Evolutionary conservation across 2,888 invertebrate species (phyloP).

Genomic region (Pandemis heparana): DNA sequence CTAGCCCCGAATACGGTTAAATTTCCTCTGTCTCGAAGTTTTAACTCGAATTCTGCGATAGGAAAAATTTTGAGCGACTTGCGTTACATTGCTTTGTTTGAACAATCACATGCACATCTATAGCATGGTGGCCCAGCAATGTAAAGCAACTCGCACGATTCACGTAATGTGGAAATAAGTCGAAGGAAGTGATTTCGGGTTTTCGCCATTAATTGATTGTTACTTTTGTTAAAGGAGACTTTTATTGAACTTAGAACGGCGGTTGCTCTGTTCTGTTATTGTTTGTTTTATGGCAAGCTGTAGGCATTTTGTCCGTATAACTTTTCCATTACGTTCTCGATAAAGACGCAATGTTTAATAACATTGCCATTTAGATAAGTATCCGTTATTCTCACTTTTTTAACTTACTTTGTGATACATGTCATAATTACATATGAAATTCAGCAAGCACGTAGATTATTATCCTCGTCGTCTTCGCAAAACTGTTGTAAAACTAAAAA

Average conservation of each 20-base stretch:
- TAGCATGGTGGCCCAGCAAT: not conserved
- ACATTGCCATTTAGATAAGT: too few species aligned
- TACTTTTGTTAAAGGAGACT: slow-evolving; percentile 59
- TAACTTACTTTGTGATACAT: too few species aligned
- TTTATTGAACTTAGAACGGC: slow-evolving; percentile 52
- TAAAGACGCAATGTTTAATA: not conserved
- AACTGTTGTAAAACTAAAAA: too few species aligned
- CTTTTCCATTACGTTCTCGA: not conserved
- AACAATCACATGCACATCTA: not conserved
- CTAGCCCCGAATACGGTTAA: not conserved
- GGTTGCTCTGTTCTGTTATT: slow-evolving; percentile 11
- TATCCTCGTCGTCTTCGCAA: too few species aligned
- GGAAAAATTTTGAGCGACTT: not conserved
- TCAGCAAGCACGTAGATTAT: too few species aligned
- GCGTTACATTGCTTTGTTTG: not conserved
- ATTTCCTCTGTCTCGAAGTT: not conserved
- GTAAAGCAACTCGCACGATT: slow-evolving; percentile 1
- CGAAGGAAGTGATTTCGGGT: slow-evolving; percentile 57
- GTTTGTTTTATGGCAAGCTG: slow-evolving; percentile 18
- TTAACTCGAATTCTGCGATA: not conserved
- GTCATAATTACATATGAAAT: too few species aligned
- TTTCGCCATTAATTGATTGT: slow-evolving; percentile 65
- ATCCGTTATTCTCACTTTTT: too few species aligned
- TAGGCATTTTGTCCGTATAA: not conserved
- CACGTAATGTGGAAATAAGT: not conserved